phyloP scores from a whole-genome alignment of 1,140 invertebrate species.

The Pissodes strobi region DNA sequence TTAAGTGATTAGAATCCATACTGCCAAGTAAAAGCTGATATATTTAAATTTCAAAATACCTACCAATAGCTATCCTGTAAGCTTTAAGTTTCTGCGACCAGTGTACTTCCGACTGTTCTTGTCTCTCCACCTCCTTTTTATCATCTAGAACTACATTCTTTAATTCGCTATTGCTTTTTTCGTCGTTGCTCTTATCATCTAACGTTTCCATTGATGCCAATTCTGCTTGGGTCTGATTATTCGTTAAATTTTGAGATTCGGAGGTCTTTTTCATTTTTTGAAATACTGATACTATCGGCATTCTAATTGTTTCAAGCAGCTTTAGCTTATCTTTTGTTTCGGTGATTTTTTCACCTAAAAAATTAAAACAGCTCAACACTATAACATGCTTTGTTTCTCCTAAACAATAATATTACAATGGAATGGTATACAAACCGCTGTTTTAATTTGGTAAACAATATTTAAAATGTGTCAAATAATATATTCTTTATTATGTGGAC shows the following conservation, averaged over 20 bases:
- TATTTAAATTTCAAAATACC: background rate
- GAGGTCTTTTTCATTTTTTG: conserved; percentile 51
- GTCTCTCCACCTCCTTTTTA: conserved; percentile 48
- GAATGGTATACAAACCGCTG: no score
- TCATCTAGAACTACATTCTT: conserved; percentile 67
- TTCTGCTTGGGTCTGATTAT: conserved; percentile 62
- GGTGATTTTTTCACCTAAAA: conserved; percentile 38
- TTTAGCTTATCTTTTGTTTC: conserved; percentile 54
- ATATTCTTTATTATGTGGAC: no score
- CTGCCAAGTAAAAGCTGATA: no score
- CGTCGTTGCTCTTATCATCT: conserved; percentile 62
- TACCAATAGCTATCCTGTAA: conserved; percentile 49
- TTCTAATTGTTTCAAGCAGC: conserved; percentile 65
- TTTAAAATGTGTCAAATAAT: no score
- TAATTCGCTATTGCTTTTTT: conserved; percentile 64
- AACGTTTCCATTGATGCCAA: conserved; percentile 79
- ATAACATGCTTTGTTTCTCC: no score
- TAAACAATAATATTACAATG: no score
- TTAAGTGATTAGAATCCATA: no score
- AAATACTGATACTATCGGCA: conserved; percentile 68
- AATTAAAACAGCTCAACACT: no score
- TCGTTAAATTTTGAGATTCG: conserved; percentile 46
- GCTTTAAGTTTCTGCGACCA: conserved; percentile 43
- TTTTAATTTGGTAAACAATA: no score
- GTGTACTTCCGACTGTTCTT: conserved; percentile 40